Base-by-base conservation (phyloP, 2,888 invertebrate species). In the Chamaedrilus cognettii region DNA sequence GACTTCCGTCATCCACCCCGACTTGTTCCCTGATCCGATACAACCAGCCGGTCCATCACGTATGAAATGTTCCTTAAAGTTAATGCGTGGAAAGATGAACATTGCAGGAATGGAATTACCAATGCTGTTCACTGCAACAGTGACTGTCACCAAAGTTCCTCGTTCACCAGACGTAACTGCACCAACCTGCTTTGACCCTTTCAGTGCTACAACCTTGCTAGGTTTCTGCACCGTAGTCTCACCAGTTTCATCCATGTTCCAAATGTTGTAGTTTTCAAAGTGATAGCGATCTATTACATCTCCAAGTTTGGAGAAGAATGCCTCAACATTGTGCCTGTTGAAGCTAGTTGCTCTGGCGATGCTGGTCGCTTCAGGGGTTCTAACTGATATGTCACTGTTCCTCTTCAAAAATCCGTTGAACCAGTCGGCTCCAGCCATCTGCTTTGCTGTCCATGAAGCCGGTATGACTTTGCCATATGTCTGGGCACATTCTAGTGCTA, bases 51-150 rank as follows among this genome's bases (percentile, higher is more conserved):
- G n/a, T n/a, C n/a, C n/a, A n/a, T n/a, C n/a, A n/a, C n/a, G n/a
- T n/a, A n/a, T n/a, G n/a, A n/a, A n/a, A n/a, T n/a, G n/a, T n/a
- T n/a, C n/a, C n/a, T n/a, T n/a, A n/a, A n/a, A n/a, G n/a, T n/a
- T n/a, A n/a, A n/a, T n/a, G n/a, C 78, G 67, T 26, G 78, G 78
- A 69, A 81, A 80, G 32, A 77, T 73, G 11, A 70, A 58, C 69
- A 76, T 67, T 3, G 74, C 74, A n/a, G 74, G 75, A 26, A 77
- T 23, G 50, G 60, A 71, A n/a, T 26, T 64, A 30, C 74, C 73
- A 11, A 69, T 62, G 3, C 72, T 74, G 59, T 63, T 76, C 61
- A 72, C 64, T 15, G 71, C 65, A 62, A 73, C 72, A 1, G 72
- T 31, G 19, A 74, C 64, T 7, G 74, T 73, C 19, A 71, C 71